phyloP scores from a whole-genome alignment of 2,113 vertebrate genomes.

The Lethenteron reissneri region DNA sequence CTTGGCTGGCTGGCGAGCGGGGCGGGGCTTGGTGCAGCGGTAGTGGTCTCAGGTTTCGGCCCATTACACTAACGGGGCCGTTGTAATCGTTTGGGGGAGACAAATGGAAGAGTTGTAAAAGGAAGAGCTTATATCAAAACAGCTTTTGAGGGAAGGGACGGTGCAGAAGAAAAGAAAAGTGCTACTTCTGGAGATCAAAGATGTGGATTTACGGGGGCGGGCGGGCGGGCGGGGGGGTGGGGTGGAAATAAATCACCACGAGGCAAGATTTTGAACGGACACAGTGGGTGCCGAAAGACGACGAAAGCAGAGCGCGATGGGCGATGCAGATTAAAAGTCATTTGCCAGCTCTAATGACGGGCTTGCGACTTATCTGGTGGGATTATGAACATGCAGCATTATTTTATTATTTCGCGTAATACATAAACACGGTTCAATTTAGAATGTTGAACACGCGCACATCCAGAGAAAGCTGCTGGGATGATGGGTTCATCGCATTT shows the following conservation, averaged over 20 bases:
- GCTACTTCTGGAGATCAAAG: conserved; percentile 5
- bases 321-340: too few relatives aligned
- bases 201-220: background rate
- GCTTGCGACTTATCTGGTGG: too few relatives aligned
- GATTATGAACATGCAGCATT: too few relatives aligned
- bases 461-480: too few relatives aligned
- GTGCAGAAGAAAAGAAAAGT: background rate
- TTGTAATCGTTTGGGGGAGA: conserved; percentile 5
- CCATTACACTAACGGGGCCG: conserved; percentile 5
- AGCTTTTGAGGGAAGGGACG: background rate
- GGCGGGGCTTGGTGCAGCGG: background rate
- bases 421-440: too few relatives aligned
- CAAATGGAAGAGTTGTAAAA: background rate
- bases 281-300: too few relatives aligned
- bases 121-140: conserved; percentile 3
- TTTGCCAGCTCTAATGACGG: too few relatives aligned
- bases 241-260: background rate
- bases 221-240: background rate
- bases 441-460: too few relatives aligned
- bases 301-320: too few relatives aligned
- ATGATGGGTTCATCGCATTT: too few relatives aligned
- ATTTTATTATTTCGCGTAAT: too few relatives aligned
- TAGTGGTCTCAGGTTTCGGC: background rate
- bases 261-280: too few relatives aligned
- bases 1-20: background rate